A percentile compares a stretch with the other conserved stretches of the same genome.
These are phyloP conservation scores for Xenops minutus DNA, from an alignment of 2,797 vertebrate species.

Conservation along the genomic window DNA sequence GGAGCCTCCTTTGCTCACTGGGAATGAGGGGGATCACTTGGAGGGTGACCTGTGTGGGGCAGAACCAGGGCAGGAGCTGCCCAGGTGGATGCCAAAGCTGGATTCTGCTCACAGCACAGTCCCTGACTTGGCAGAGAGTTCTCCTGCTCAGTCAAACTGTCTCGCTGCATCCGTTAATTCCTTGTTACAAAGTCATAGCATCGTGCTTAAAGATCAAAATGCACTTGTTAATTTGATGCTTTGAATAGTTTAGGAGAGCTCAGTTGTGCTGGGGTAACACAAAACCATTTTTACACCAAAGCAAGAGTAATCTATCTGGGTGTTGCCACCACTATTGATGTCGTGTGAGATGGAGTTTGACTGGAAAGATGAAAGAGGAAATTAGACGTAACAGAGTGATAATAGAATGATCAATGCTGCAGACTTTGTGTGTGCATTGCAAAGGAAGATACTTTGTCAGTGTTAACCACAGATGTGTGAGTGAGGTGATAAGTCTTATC, in stretches of 20 bases:
- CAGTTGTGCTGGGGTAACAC: background rate
- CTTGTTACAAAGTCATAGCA: background rate
- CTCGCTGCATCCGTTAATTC: background rate
- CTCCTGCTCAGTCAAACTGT: background rate
- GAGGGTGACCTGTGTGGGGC: background rate
- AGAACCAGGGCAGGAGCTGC: background rate
- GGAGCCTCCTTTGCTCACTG: background rate
- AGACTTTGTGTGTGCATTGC: background rate
- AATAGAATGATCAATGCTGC: conserved; percentile 40
- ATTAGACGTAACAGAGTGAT: conserved; percentile 31
- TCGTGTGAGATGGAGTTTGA: background rate
- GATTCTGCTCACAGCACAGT: background rate
- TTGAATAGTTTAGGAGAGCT: background rate
- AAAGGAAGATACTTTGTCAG: background rate
- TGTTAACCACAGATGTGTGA: background rate
- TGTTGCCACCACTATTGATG: background rate
- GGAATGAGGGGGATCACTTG: rapidly evolving
- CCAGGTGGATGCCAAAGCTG: background rate
- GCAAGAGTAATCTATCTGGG: background rate
- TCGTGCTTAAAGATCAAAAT: background rate
- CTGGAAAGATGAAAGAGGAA: conserved; percentile 46
- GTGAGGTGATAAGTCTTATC: background rate
- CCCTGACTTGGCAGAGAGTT: background rate
- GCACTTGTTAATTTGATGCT: background rate
- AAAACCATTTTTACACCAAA: background rate